A percentile compares a stretch with the other conserved stretches of the same genome.
Evolutionary conservation across 1,140 invertebrate species (phyloP).

Genomic region (Scaptomyza hsui): DNA sequence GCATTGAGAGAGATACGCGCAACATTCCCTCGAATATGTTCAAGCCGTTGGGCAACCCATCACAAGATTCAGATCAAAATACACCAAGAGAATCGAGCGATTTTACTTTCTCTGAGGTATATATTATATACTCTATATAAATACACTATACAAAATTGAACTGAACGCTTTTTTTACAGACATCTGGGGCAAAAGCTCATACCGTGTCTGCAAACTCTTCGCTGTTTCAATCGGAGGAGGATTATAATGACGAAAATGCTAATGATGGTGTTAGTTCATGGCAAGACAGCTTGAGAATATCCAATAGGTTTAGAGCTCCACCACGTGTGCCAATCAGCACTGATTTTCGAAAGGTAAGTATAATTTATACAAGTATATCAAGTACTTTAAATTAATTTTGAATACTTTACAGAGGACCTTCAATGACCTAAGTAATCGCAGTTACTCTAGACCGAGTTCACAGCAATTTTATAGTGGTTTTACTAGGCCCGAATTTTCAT

Average conservation of each 20-base stretch:
- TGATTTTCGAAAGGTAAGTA: not conserved
- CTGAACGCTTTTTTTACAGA: not conserved
- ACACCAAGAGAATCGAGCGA: not conserved
- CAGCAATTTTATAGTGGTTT: not conserved
- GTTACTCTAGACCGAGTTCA: not conserved
- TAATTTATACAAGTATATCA: not conserved
- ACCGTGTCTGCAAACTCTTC: not conserved
- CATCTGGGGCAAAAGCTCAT: not conserved
- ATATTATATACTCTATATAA: not conserved
- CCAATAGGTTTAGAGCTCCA: not conserved
- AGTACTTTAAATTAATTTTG: not conserved
- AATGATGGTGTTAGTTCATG: not conserved
- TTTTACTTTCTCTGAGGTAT: constrained; percentile 6
- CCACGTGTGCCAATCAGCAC: not conserved
- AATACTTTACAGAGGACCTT: not conserved
- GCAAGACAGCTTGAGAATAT: not conserved
- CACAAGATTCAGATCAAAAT: not conserved
- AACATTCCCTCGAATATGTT: constrained; percentile 54
- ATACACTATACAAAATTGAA: not conserved
- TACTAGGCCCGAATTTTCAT: not conserved
- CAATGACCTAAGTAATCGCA: not conserved
- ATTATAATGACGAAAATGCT: not conserved
- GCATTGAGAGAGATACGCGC: constrained; percentile 39
- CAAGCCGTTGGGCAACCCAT: constrained; percentile 28
- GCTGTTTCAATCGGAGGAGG: not conserved